Percentiles rank a stretch among this genome's conserved stretches.
phyloP scores from a whole-genome alignment of 2,113 vertebrate species.

The human (Homo sapiens) region GRCh38 chr20:34349501-34350000 shows the following conservation, averaged over 20 bases:
- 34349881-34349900: neutral
- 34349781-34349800: neutral
- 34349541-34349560: too few relatives aligned
- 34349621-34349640: neutral
- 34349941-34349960: too few relatives aligned
- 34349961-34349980: too few relatives aligned
- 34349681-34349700: neutral
- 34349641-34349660: neutral
- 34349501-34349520: too few relatives aligned
- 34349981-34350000: too few relatives aligned
- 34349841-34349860: neutral
- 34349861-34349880: neutral
- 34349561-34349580: neutral
- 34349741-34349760: neutral
- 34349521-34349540: too few relatives aligned
- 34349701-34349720: neutral
- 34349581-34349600: neutral
- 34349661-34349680: neutral
- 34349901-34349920: too few relatives aligned
- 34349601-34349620: neutral
- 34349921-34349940: too few relatives aligned
- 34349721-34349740: neutral
- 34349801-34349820: neutral
- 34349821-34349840: neutral
- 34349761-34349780: neutral